Conservation (phyloP, 2,888 invertebrate genomes). For the Limulus polyphemus region DNA sequence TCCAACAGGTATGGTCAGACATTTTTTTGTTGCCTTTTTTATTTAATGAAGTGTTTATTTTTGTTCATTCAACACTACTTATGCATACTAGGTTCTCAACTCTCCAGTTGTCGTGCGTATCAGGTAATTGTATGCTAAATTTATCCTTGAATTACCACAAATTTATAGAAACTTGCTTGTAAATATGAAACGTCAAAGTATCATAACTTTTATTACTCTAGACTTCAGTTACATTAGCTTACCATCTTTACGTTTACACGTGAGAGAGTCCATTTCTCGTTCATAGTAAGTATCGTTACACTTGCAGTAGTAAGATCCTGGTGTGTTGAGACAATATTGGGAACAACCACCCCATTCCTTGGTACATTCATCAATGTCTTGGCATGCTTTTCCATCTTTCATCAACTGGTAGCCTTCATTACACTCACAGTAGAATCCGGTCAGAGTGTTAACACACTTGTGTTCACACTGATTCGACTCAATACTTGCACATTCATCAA, state of each 20-base stretch:
- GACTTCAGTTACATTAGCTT: constrained; percentile 21
- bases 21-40: too few relatives aligned
- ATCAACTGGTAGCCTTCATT: constrained; percentile 82
- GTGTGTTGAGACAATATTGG: constrained; percentile 91
- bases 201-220: too few relatives aligned
- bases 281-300: constrained; percentile 86
- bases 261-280: constrained; percentile 65
- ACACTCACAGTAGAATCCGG: constrained; percentile 91
- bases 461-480: constrained; percentile 91
- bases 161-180: too few relatives aligned
- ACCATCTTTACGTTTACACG: constrained; percentile 76
- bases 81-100: too few relatives aligned
- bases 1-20: too few relatives aligned
- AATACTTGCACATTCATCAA: constrained; percentile 85
- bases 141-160: too few relatives aligned
- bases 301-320: constrained; percentile 89
- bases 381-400: constrained; percentile 79
- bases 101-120: too few relatives aligned
- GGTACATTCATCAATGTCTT: constrained; percentile 75
- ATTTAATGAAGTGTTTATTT: too few relatives aligned
- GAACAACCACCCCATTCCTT: constrained; percentile 83
- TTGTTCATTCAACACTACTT: too few relatives aligned
- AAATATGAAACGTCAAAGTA: too few relatives aligned
- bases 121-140: too few relatives aligned
- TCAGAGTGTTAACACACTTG: constrained; percentile 82